Evolutionary conservation across 2,113 vertebrate species (phyloP).

Genomic region (Acanthochromis polyacanthus): DNA sequence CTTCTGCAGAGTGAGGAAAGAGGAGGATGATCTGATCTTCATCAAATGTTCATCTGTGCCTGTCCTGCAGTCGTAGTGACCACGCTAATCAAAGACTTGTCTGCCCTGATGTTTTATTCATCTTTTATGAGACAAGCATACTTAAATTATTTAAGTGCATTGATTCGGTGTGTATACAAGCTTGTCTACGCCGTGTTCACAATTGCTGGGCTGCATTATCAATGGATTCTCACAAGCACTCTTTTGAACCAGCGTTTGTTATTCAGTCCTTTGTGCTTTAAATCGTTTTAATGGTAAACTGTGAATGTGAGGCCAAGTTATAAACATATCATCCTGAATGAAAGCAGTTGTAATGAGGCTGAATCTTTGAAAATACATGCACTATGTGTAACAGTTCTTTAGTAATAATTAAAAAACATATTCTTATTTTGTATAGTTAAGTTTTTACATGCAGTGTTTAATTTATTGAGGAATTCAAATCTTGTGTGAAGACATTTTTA

Average conservation of each 20-base stretch:
- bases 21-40: conserved; percentile 62
- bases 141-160: conserved; percentile 84
- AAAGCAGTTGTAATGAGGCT: too few relatives aligned
- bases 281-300: conserved; percentile 15
- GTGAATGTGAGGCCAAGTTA: neutral
- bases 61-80: conserved; percentile 73
- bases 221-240: conserved; percentile 58
- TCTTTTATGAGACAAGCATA: conserved; percentile 78
- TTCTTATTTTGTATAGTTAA: neutral
- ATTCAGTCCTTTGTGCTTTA: conserved; percentile 42
- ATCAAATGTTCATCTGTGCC: conserved; percentile 81
- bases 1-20: conserved; percentile 66
- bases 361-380: neutral
- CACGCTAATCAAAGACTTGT: conserved; percentile 82
- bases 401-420: neutral
- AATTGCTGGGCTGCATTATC: conserved; percentile 58
- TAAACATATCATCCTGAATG: neutral
- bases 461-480: too few relatives aligned
- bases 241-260: conserved; percentile 50
- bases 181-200: conserved; percentile 67
- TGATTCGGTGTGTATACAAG: conserved; percentile 81
- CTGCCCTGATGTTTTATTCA: conserved; percentile 81
- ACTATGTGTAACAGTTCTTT: neutral
- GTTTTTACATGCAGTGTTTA: too few relatives aligned
- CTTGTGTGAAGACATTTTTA: too few relatives aligned